Evolutionary conservation across 2,113 vertebrate genomes (phyloP).

Genomic region (Octodon degus): DNA sequence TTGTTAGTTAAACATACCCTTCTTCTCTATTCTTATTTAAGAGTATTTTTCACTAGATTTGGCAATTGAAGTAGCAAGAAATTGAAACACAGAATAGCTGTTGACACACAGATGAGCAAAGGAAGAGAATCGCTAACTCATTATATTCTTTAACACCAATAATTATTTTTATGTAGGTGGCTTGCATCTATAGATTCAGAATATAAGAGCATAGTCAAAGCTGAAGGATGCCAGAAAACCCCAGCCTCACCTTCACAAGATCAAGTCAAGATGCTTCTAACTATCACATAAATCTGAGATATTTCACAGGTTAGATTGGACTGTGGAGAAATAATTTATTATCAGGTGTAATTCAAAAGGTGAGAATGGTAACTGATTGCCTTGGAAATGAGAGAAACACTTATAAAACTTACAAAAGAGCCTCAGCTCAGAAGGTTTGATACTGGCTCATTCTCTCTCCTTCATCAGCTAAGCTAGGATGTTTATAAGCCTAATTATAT

Average conservation of each 20-base stretch:
- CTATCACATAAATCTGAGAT: neutral
- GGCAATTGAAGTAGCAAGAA: neutral
- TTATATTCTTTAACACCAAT: neutral
- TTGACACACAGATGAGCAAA: neutral
- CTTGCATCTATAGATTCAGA: neutral
- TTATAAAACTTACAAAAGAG: conserved; percentile 29
- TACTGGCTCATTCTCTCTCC: neutral
- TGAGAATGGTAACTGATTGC: neutral
- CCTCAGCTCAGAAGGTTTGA: neutral
- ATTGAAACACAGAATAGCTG: neutral
- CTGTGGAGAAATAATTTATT: conserved; percentile 22
- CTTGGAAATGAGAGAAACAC: neutral
- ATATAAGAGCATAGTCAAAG: neutral
- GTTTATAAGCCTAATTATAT: conserved; percentile 6
- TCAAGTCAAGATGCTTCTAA: neutral
- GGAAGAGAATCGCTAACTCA: neutral
- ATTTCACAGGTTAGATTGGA: neutral
- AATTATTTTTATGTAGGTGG: neutral
- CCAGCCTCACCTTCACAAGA: neutral
- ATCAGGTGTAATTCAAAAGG: neutral
- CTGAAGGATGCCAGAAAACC: neutral
- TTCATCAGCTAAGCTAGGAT: neutral
- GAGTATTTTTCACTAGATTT: conserved; percentile 37
- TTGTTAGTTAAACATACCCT: neutral
- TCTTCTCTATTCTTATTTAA: neutral